Evolutionary conservation across 2,113 vertebrate genomes (phyloP).

Genomic region (Chiloscyllium plagiosum): DNA sequence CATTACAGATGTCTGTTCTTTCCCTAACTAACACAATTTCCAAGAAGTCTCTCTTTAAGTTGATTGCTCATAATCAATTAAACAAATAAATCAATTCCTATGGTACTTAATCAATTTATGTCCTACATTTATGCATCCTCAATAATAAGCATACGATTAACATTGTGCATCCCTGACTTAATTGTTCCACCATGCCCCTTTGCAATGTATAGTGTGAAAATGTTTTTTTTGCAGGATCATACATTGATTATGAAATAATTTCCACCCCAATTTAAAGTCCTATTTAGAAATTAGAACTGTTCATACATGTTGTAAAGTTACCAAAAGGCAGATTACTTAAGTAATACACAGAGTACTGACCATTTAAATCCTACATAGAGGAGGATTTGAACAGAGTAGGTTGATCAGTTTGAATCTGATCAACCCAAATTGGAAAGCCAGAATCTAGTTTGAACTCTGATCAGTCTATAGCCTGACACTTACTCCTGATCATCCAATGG

Average conservation of each 20-base stretch:
- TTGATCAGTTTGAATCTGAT: neutral
- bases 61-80: neutral
- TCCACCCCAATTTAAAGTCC: neutral
- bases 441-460: neutral
- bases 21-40: neutral
- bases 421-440: neutral
- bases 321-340: neutral
- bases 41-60: neutral
- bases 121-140: no score
- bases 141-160: no score
- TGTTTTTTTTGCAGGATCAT: neutral
- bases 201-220: neutral
- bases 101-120: no score
- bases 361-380: neutral
- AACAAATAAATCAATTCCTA: neutral
- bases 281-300: neutral
- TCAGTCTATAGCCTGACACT: neutral
- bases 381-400: neutral
- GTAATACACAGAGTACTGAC: neutral
- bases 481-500: neutral
- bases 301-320: neutral
- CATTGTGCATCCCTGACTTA: no score
- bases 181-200: neutral
- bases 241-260: neutral
- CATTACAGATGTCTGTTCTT: neutral